phyloP scores from a whole-genome alignment of 1,140 invertebrate genomes.

The Pachyrhynchus sulphureomaculatus region DNA sequence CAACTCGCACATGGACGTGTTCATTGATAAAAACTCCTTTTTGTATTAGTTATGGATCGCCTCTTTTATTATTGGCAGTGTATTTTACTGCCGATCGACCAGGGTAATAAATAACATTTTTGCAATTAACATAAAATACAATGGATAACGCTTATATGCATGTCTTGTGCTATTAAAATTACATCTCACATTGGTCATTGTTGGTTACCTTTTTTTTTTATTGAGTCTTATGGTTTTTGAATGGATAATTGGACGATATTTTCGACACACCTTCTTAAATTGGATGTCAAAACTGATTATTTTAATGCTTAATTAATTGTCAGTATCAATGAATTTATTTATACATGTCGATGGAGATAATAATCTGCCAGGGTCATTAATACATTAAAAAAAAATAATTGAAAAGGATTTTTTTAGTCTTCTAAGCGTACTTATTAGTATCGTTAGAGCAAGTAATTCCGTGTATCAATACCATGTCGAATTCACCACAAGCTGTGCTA shows the following conservation, averaged over 20 bases:
- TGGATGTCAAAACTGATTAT: conserved; percentile 4
- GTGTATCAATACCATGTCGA: too few species aligned
- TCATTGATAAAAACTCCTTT: neutral
- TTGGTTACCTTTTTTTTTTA: conserved; percentile 4
- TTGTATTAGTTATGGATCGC: conserved; percentile 27
- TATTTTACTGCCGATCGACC: conserved; percentile 28
- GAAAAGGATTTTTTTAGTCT: too few species aligned
- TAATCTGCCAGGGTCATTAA: too few species aligned
- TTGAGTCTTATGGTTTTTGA: neutral
- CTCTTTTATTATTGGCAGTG: conserved; percentile 29
- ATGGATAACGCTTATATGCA: conserved; percentile 26
- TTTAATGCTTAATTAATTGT: too few species aligned
- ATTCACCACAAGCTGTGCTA: too few species aligned
- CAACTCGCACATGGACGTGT: too few species aligned
- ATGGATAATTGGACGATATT: conserved; percentile 18
- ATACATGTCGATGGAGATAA: too few species aligned
- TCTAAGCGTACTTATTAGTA: too few species aligned
- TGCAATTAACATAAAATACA: conserved; percentile 33
- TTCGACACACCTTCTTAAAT: conserved; percentile 9
- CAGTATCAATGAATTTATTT: too few species aligned
- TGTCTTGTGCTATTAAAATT: conserved; percentile 27
- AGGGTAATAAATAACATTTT: conserved; percentile 27
- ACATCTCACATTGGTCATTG: conserved; percentile 18
- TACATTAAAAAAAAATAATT: too few species aligned
- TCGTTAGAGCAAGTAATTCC: too few species aligned